Base-by-base conservation (phyloP, 2,888 invertebrate genomes). In the Pardosa pseudoannulata region DNA sequence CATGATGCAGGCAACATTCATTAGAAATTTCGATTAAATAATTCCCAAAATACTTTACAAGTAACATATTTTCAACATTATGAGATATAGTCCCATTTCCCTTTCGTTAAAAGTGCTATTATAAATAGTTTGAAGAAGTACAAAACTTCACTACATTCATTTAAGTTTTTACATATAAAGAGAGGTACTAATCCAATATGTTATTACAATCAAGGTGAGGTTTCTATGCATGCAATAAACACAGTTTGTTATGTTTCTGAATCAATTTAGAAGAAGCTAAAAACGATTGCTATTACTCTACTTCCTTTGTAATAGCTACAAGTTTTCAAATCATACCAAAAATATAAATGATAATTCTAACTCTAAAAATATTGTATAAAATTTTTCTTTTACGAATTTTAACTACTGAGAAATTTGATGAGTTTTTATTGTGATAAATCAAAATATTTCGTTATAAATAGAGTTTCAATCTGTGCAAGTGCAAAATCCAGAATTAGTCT, bases 1-100 rank as follows among this genome's bases (percentile, higher is more conserved):
- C 32, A 67, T 67, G 67, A 67, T 67, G 9, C 19, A 67, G 67
- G 67, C 67, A 67, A 67, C 67, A 67, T 67, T 67, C 36, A 67
- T 32, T 67, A 67, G n/a, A 31, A 67, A 19, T 19, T 67, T 67
- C 11, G 29, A 13, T 32, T 67, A 67, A 67, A 67, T 32, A 32
- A n/a, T 6, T 67, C 32, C 32, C 32, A 67, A 67, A 67, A 32
- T 67, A 32, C 19, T 67, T 67, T 46, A 16, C 13, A 46, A 46
- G 46, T 46, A 16, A 23, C 11, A 11, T 23, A 23, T 56, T 56
- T 36, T 36, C 11, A 36, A 36, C 36, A n/a, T 36, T 23, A 23
- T 56, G 5, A 1, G 19, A 23, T 1, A 2, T 23, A 16, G 3
- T 23, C 3, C 56, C 56, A 23, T n/a, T n/a, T n/a, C 23, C 19